Conservation (phyloP, 2,797 vertebrate genomes). For the Otolemur crassicaudatus region DNA sequence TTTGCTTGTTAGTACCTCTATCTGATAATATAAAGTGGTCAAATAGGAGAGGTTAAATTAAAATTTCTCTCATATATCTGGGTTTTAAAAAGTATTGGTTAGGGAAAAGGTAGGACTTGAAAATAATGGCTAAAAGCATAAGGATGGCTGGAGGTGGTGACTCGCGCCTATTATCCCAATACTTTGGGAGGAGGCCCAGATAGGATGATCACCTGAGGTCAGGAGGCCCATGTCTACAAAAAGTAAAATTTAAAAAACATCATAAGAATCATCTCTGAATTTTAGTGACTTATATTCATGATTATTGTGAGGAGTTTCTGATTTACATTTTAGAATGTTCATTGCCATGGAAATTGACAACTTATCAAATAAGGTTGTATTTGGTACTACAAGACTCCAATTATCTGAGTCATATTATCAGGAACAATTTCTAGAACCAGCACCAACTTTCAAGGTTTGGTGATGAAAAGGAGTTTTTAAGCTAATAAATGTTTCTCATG, state of each 20-base stretch:
- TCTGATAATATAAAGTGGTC: not conserved
- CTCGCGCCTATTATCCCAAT: not conserved
- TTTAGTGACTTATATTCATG: conserved; percentile 42
- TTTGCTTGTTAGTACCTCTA: not conserved
- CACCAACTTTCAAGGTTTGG: not conserved
- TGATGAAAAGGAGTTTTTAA: not conserved
- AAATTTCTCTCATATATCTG: not conserved
- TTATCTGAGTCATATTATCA: not conserved
- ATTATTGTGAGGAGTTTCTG: not conserved
- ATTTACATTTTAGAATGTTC: not conserved
- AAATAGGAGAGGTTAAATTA: conserved; percentile 27
- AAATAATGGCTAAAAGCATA: conserved; percentile 13
- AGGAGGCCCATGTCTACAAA: not conserved
- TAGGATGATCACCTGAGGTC: not conserved
- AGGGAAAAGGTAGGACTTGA: not conserved
- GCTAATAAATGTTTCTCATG: not conserved
- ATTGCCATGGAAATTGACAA: not conserved
- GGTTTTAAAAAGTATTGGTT: not conserved
- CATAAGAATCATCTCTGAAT: conserved; percentile 1
- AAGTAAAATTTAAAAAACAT: not conserved
- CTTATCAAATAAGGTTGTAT: conserved; percentile 5
- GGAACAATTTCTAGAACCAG: conserved; percentile 24
- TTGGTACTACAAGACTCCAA: not conserved
- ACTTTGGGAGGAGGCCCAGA: not conserved
- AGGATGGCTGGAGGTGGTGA: not conserved